Conservation (phyloP, 2,888 invertebrate species). For the Luperina nickerlii region DNA sequence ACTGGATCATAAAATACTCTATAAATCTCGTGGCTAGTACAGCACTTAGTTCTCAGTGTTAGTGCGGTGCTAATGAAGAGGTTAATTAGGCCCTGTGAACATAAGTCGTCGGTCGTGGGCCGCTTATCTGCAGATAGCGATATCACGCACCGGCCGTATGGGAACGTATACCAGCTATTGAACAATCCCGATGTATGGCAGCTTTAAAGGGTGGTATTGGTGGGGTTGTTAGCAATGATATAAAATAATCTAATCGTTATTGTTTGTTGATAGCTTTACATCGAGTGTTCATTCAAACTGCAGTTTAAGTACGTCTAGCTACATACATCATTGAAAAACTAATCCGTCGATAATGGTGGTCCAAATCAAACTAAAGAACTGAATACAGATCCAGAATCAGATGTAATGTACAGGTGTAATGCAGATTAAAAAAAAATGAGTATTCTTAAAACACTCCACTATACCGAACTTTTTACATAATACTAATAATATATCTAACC, state of each 20-base stretch:
- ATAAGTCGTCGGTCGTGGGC: conserved; percentile 72
- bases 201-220: conserved; percentile 22
- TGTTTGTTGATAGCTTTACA: neutral
- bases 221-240: neutral
- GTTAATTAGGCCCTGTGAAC: conserved; percentile 76
- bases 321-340: neutral
- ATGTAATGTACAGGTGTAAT: neutral
- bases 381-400: neutral
- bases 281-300: conserved; percentile 1
- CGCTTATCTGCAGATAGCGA: conserved; percentile 74
- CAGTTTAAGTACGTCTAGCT: neutral
- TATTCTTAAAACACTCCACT: neutral
- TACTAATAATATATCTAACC: neutral
- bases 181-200: conserved; percentile 49
- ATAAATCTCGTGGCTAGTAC: conserved; percentile 56
- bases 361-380: neutral
- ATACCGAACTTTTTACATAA: conserved; percentile 21
- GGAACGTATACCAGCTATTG: conserved; percentile 49
- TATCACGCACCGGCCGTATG: conserved; percentile 68
- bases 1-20: conserved; percentile 61
- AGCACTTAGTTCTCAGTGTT: conserved; percentile 59
- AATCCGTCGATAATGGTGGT: neutral
- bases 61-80: conserved; percentile 77
- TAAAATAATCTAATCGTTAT: conserved; percentile 24
- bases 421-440: neutral